These are phyloP conservation scores for Sylvia atricapilla DNA, from an alignment of 2,113 vertebrate genomes.

Conservation along the genomic window DNA sequence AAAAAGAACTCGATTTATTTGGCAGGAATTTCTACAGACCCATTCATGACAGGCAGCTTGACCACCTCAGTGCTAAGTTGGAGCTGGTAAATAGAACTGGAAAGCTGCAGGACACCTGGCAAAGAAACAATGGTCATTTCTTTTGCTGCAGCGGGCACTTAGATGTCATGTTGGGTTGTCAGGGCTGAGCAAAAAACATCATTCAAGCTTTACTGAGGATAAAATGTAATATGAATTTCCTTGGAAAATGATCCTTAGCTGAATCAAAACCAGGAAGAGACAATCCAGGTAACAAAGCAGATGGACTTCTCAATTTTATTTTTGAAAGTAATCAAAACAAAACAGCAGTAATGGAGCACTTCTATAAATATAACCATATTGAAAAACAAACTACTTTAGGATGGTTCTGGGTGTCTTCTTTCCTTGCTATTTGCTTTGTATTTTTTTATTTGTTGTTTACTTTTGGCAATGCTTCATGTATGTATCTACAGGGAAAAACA, in stretches of 20 bases:
- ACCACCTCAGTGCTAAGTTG: neutral
- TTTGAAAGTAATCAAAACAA: neutral
- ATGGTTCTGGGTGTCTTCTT: neutral
- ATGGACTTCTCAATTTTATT: neutral
- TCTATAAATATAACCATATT: neutral
- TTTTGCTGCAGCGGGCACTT: neutral
- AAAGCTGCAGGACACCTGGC: neutral
- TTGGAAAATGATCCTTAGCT: neutral
- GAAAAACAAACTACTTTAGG: neutral
- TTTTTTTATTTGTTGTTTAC: neutral
- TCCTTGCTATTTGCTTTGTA: neutral
- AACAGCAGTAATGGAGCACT: neutral
- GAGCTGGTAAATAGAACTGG: neutral
- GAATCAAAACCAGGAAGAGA: neutral
- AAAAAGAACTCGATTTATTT: neutral
- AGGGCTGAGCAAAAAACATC: neutral
- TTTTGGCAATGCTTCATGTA: neutral
- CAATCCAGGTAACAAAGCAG: neutral
- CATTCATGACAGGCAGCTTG: neutral
- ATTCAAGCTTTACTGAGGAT: neutral
- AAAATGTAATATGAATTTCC: neutral
- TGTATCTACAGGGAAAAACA: neutral
- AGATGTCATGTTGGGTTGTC: neutral
- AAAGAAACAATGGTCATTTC: neutral
- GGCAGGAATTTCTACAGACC: neutral